Evolutionary conservation across 2,888 invertebrate species (phyloP).

Genomic region (Monopis laevigella): DNA sequence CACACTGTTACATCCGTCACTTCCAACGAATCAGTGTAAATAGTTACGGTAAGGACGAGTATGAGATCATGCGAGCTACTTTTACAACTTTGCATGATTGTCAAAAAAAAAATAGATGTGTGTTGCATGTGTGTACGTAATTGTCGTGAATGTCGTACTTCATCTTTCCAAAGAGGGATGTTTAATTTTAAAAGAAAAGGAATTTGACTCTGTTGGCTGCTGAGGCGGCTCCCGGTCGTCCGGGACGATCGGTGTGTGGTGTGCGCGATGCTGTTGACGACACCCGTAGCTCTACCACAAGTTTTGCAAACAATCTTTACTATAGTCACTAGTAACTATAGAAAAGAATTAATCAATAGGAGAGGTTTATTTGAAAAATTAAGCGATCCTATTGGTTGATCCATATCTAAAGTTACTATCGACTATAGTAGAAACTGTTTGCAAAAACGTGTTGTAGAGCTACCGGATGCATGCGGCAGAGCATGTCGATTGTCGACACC

Average conservation of each 20-base stretch:
- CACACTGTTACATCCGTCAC: constrained; percentile 30
- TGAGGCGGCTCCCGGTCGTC: constrained; percentile 47
- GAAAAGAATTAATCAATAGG: no score
- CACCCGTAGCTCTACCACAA: no score
- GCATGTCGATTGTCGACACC: no score
- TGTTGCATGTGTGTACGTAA: constrained; percentile 64
- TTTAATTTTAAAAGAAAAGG: constrained; percentile 57
- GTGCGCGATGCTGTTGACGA: no score
- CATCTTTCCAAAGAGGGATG: constrained; percentile 56
- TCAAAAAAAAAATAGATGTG: constrained; percentile 46
- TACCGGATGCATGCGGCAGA: no score
- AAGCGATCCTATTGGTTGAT: no score
- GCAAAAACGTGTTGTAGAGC: no score
- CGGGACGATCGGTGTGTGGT: constrained; percentile 39
- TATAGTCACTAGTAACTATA: no score
- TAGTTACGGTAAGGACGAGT: constrained; percentile 21
- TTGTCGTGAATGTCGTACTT: constrained; percentile 60
- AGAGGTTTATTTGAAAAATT: no score
- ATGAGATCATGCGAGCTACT: constrained; percentile 3
- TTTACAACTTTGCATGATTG: constrained; percentile 48
- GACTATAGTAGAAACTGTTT: no score
- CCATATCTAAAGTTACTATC: no score
- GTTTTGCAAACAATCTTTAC: no score
- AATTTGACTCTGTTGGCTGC: constrained; percentile 64
- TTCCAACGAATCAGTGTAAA: constrained; percentile 42